These are phyloP conservation scores for Dipodomys stephensi DNA, from an alignment of 2,113 vertebrate species.

Conservation along the genomic window DNA sequence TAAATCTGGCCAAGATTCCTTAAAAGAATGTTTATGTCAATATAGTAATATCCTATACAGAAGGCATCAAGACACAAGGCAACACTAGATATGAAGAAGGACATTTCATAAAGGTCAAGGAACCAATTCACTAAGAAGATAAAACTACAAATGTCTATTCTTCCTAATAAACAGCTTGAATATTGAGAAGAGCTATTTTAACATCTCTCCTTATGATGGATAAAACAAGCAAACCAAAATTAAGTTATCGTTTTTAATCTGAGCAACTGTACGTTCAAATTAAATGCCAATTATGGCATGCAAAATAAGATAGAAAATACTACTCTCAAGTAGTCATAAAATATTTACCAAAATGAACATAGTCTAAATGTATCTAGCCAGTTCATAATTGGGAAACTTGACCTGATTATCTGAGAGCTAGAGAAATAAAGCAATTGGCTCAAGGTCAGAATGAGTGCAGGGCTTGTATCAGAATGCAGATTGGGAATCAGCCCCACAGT, in stretches of 20 bases:
- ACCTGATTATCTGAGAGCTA: neutral
- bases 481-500: neutral
- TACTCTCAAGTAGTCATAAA: neutral
- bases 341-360: neutral
- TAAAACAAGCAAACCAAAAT: neutral
- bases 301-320: neutral
- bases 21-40: neutral
- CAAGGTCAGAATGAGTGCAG: neutral
- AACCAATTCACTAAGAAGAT: neutral
- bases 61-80: neutral
- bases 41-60: neutral
- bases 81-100: neutral
- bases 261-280: neutral
- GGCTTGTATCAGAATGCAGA: neutral
- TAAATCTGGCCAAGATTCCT: neutral
- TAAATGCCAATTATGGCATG: neutral
- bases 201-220: neutral
- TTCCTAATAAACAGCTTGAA: neutral
- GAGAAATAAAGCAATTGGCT: neutral
- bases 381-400: slow-evolving; percentile 6
- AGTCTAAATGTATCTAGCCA: neutral
- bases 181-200: slow-evolving; percentile 12
- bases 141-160: neutral
- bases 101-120: neutral
- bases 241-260: neutral